A percentile compares a stretch with the other conserved stretches of the same genome.
phyloP scores from a whole-genome alignment of 2,797 vertebrate species.

The Crocidura indochinensis region DNA sequence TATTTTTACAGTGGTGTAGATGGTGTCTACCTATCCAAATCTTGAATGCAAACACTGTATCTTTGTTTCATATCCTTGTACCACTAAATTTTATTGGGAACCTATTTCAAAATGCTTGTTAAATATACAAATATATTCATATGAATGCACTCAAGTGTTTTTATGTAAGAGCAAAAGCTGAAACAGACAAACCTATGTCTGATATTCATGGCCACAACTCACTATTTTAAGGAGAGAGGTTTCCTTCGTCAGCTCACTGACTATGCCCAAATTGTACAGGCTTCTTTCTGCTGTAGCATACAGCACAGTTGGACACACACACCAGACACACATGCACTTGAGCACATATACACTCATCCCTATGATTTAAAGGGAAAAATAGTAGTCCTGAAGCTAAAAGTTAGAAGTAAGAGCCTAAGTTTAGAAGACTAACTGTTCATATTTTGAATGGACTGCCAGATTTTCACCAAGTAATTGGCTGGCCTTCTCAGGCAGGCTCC shows the following conservation, averaged over 20 bases:
- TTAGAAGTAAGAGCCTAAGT: conserved; percentile 78
- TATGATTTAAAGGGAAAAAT: conserved; percentile 61
- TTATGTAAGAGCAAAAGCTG: conserved; percentile 69
- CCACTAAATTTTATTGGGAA: conserved; percentile 80
- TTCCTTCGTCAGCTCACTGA: conserved; percentile 78
- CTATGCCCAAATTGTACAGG: background rate
- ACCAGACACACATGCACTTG: background rate
- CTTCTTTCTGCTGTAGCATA: conserved; percentile 19
- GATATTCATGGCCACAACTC: conserved; percentile 69
- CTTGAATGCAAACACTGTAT: conserved; percentile 75
- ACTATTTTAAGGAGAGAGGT: conserved; percentile 63
- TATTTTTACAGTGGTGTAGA: conserved; percentile 79
- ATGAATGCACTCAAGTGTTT: conserved; percentile 80
- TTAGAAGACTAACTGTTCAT: conserved; percentile 81
- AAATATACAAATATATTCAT: conserved; percentile 80
- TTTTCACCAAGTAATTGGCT: conserved; percentile 90
- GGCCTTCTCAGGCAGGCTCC: conserved; percentile 95
- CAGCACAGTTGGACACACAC: background rate
- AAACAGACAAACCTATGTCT: conserved; percentile 88
- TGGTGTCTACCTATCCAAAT: conserved; percentile 64
- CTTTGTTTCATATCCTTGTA: conserved; percentile 79
- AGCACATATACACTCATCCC: background rate
- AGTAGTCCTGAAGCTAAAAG: conserved; percentile 72
- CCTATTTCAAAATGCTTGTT: conserved; percentile 81
- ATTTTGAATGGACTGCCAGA: conserved; percentile 88